Evolutionary conservation across 1,140 invertebrate species (phyloP).

Genomic region (Calephelis virginiensis): DNA sequence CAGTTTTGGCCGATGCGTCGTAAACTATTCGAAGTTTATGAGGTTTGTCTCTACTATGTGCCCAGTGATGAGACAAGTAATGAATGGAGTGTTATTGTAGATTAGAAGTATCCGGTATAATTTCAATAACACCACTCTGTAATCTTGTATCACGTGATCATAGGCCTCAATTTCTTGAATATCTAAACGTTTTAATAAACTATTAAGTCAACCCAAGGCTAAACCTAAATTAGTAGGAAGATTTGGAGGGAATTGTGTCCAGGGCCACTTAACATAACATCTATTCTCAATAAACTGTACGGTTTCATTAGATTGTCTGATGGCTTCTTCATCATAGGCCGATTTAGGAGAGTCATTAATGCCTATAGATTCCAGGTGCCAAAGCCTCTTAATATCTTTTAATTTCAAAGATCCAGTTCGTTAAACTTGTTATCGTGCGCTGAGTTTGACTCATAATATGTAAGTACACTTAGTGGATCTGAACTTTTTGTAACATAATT

Average conservation of each 20-base stretch:
- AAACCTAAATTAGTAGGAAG: conserved; percentile 32
- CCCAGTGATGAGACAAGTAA: conserved; percentile 28
- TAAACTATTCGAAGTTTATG: conserved; percentile 28
- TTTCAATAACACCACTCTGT: conserved; percentile 26
- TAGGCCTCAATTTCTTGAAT: conserved; percentile 3
- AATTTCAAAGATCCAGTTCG: conserved; percentile 27
- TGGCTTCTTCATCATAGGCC: conserved; percentile 31
- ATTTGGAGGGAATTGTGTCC: conserved; percentile 27
- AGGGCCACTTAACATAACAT: conserved; percentile 37
- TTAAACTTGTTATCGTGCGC: conserved; percentile 22
- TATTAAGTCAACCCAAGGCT: conserved; percentile 25
- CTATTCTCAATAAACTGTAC: conserved; percentile 24
- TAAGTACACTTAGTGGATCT: conserved; percentile 18
- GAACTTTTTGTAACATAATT: neutral
- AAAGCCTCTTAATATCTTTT: conserved; percentile 24
- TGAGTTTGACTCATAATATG: conserved; percentile 28
- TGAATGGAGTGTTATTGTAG: conserved; percentile 23
- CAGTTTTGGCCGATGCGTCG: conserved; percentile 29
- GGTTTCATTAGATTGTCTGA: conserved; percentile 34
- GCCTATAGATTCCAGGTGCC: conserved; percentile 40
- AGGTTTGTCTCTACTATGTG: conserved; percentile 14
- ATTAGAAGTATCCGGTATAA: neutral
- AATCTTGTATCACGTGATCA: conserved; percentile 26
- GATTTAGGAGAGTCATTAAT: conserved; percentile 36
- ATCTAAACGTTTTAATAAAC: conserved; percentile 26